phyloP scores from a whole-genome alignment of 2,888 invertebrate species.

The Muscina levida region DNA sequence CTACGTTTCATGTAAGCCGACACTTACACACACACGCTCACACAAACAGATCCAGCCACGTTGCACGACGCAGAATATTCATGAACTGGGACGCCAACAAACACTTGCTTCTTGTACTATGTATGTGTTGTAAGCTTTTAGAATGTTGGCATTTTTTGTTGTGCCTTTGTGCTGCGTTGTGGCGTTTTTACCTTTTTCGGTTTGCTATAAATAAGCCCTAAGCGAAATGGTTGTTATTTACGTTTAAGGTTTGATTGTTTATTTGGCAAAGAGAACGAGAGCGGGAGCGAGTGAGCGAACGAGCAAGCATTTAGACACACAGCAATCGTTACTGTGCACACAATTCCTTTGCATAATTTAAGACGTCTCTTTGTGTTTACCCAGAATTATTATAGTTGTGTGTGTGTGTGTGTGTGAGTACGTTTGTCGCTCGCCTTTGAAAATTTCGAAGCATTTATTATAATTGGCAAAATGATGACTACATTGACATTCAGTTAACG shows the following conservation, averaged over 20 bases:
- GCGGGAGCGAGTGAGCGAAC: too few relatives aligned
- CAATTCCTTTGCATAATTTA: constrained; percentile 45
- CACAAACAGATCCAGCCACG: too few relatives aligned
- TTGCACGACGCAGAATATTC: too few relatives aligned
- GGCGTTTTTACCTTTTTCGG: neutral
- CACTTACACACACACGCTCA: too few relatives aligned
- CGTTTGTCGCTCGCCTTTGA: neutral
- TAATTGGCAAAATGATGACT: constrained; percentile 29
- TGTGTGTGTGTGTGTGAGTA: neutral
- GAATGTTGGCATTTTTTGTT: neutral
- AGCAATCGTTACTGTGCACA: neutral
- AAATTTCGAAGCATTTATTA: constrained; percentile 16
- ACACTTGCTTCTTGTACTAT: neutral
- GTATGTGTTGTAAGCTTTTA: neutral
- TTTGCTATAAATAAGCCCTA: constrained; percentile 34
- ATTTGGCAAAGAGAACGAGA: too few relatives aligned
- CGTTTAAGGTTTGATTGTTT: constrained; percentile 13
- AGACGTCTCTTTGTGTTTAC: constrained; percentile 24
- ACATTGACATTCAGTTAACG: constrained; percentile 24
- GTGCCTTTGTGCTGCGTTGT: neutral
- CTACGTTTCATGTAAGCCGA: neutral
- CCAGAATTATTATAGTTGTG: neutral
- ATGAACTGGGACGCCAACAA: too few relatives aligned
- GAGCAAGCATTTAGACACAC: neutral
- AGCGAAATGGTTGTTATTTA: constrained; percentile 34